Conservation (phyloP, 2,113 vertebrate genomes). For the Oryctolagus cuniculus region mOryCun1.1 NC_091442.1:46837501-46838000, state of each 20-base stretch:
- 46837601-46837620: neutral
- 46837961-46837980: constrained; percentile 37
- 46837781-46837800: constrained; percentile 98
- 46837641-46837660: no score
- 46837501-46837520: neutral
- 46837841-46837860: constrained; percentile 95
- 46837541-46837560: constrained; percentile 39
- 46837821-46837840: constrained; percentile 99
- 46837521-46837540: neutral
- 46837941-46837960: constrained; percentile 67
- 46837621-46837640: neutral
- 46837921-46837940: constrained; percentile 93
- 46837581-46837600: neutral
- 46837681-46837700: constrained; percentile 91
- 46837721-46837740: constrained; percentile 96
- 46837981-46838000: neutral
- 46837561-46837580: constrained; percentile 15
- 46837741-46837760: constrained; percentile 99
- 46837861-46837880: constrained; percentile 85
- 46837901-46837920: constrained; percentile 82
- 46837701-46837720: constrained; percentile 93
- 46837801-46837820: constrained; percentile 99
- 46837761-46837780: constrained; percentile 98
- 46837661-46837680: neutral
- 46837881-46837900: no score